These are phyloP conservation scores for Monarcha castaneiventris DNA, from an alignment of 2,113 vertebrate genomes.

Conservation along the genomic window DNA sequence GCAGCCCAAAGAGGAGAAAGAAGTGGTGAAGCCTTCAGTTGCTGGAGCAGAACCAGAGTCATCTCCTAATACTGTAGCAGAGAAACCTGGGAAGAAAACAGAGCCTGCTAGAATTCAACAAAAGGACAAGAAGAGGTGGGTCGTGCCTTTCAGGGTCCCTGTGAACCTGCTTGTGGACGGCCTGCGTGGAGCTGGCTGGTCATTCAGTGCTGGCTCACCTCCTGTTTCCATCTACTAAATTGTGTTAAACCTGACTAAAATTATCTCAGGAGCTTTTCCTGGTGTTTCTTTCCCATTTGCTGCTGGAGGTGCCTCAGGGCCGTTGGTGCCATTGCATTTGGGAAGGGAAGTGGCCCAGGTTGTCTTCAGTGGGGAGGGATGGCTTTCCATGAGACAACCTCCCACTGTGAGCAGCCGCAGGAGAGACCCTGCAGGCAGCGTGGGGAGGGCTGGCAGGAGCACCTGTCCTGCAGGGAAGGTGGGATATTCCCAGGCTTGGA, in stretches of 20 bases:
- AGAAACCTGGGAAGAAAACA: conserved; percentile 67
- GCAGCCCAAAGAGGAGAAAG: conserved; percentile 71
- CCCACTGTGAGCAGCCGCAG: not conserved
- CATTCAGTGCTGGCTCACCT: not conserved
- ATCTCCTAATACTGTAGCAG: conserved; percentile 23
- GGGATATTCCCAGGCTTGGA: not conserved
- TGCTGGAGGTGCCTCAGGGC: not conserved
- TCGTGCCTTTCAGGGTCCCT: not conserved
- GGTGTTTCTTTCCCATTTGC: not conserved
- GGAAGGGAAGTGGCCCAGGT: not conserved
- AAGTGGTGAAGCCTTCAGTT: conserved; percentile 28
- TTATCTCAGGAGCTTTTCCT: not conserved
- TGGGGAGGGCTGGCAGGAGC: conserved; percentile 46
- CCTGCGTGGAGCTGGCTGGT: not conserved
- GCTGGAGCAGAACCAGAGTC: conserved; percentile 54
- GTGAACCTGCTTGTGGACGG: not conserved
- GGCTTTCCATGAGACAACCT: not conserved
- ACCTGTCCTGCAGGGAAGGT: conserved; percentile 24
- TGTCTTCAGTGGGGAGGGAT: not conserved
- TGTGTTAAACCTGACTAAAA: not conserved
- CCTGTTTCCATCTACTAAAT: not conserved
- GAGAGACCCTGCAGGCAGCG: not conserved
- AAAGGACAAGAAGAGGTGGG: conserved; percentile 75
- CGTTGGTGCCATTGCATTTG: not conserved
- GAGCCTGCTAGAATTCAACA: conserved; percentile 61